These are phyloP conservation scores for Pituophis catenifer DNA, from an alignment of 2,113 vertebrate species.

Conservation along the genomic window DNA sequence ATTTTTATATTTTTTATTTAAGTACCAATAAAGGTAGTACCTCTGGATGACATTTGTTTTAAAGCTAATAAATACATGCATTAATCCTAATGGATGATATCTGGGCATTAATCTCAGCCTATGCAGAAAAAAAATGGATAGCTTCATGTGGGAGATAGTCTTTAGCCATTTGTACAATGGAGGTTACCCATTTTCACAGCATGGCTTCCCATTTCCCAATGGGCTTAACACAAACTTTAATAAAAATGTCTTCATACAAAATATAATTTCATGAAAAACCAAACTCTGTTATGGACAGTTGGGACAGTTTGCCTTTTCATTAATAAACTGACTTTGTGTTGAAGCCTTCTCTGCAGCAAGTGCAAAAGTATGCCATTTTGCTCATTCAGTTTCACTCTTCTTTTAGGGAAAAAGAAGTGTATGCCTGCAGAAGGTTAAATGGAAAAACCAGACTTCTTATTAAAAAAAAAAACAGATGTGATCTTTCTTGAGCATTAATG, in stretches of 20 bases:
- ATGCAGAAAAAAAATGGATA: not conserved
- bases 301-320: constrained; percentile 65
- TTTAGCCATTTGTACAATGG: constrained; percentile 15
- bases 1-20: not conserved
- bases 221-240: constrained; percentile 69
- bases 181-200: constrained; percentile 67
- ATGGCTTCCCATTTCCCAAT: constrained; percentile 69
- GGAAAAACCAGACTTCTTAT: not conserved
- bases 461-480: not conserved
- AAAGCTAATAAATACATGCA: not conserved
- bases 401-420: not conserved
- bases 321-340: constrained; percentile 55
- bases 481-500: not conserved
- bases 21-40: not conserved
- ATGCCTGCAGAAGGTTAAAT: not conserved
- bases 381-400: constrained; percentile 45
- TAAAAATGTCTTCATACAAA: constrained; percentile 72
- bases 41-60: not conserved
- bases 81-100: not conserved
- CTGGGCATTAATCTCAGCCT: not conserved
- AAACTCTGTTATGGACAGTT: constrained; percentile 62
- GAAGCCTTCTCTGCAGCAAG: constrained; percentile 59
- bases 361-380: constrained; percentile 55
- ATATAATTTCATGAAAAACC: constrained; percentile 70
- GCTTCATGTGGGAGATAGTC: not conserved